These are phyloP conservation scores for Nomada flava DNA, from an alignment of 2,888 invertebrate genomes.

Conservation along the genomic window DNA sequence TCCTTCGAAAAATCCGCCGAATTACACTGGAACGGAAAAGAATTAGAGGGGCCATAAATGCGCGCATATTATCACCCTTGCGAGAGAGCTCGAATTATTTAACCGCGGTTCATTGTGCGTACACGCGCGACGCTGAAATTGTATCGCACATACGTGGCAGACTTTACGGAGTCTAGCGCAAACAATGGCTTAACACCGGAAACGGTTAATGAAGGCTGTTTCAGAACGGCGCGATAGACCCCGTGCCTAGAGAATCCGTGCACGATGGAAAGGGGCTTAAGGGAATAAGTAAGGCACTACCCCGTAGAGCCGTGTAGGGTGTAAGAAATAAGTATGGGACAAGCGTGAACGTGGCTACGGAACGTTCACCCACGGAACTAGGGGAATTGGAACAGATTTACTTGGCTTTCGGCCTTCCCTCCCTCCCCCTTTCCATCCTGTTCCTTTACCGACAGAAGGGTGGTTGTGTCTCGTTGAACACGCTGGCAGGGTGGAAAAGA, in stretches of 20 bases:
- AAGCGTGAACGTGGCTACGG: slow-evolving; percentile 58
- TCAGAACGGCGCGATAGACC: slow-evolving; percentile 19
- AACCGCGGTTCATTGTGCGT: no score
- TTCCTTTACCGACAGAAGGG: slow-evolving; percentile 29
- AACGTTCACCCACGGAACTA: slow-evolving; percentile 45
- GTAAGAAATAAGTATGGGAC: slow-evolving; percentile 61
- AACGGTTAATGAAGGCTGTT: slow-evolving; percentile 55
- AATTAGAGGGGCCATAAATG: no score
- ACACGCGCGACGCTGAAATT: slow-evolving; percentile 2
- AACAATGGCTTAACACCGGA: slow-evolving; percentile 26
- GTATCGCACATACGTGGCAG: slow-evolving; percentile 7
- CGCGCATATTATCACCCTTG: no score
- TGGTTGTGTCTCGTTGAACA: slow-evolving; percentile 27
- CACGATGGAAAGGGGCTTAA: slow-evolving; percentile 53
- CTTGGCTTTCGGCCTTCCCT: slow-evolving; percentile 65
- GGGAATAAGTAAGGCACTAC: slow-evolving; percentile 53
- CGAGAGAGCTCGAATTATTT: no score
- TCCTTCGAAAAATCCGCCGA: no score
- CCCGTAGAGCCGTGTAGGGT: slow-evolving; percentile 10
- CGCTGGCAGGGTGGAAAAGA: slow-evolving; percentile 39
- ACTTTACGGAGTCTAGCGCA: slow-evolving; percentile 21
- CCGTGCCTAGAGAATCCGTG: slow-evolving; percentile 23
- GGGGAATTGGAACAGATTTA: slow-evolving; percentile 74
- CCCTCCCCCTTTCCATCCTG: neutral
- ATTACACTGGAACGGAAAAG: no score